A percentile compares a stretch with the other conserved stretches of the same genome.
phyloP scores from a whole-genome alignment of 2,797 vertebrate species.

The Amniataba percoides region DNA sequence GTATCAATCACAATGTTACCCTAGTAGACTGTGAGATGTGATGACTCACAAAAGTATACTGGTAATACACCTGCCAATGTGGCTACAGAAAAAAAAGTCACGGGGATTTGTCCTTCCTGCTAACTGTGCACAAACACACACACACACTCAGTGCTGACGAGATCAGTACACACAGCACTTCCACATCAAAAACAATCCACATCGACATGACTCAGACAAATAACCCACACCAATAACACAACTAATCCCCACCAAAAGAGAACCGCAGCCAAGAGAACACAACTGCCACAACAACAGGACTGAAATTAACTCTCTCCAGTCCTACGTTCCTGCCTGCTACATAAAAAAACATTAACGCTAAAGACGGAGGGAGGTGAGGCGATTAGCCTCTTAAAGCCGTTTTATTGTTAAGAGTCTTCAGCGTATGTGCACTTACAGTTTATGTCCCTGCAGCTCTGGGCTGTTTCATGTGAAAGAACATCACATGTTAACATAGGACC shows the following conservation, averaged over 20 bases:
- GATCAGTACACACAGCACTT: slow-evolving; percentile 28
- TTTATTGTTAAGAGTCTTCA: slow-evolving; percentile 11
- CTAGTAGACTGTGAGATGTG: slow-evolving; percentile 16
- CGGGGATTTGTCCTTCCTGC: slow-evolving; percentile 48
- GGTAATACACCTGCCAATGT: slow-evolving; percentile 41
- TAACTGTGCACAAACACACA: slow-evolving; percentile 20
- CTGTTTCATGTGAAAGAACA: slow-evolving; percentile 47
- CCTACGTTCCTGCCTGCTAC: slow-evolving; percentile 11
- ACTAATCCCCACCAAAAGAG: slow-evolving; percentile 65
- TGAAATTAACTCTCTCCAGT: slow-evolving; percentile 55
- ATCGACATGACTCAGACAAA: slow-evolving; percentile 75
- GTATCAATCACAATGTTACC: slow-evolving; percentile 23
- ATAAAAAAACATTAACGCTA: slow-evolving; percentile 41
- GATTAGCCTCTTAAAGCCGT: slow-evolving; percentile 40
- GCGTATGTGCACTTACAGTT: slow-evolving; percentile 18
- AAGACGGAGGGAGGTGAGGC: slow-evolving; percentile 20
- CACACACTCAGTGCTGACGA: slow-evolving; percentile 17
- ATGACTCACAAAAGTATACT: slow-evolving; percentile 32
- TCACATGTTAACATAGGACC: slow-evolving; percentile 68
- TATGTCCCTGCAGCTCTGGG: slow-evolving; percentile 16
- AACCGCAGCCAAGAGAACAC: slow-evolving; percentile 57
- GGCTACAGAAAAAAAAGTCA: slow-evolving; percentile 48
- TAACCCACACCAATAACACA: slow-evolving; percentile 63
- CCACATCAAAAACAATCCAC: slow-evolving; percentile 67
- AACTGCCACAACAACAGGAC: slow-evolving; percentile 56